Percentiles rank a stretch among this genome's conserved stretches.
phyloP scores from a whole-genome alignment of 2,797 vertebrate species.

The Danio albolineatus region DNA sequence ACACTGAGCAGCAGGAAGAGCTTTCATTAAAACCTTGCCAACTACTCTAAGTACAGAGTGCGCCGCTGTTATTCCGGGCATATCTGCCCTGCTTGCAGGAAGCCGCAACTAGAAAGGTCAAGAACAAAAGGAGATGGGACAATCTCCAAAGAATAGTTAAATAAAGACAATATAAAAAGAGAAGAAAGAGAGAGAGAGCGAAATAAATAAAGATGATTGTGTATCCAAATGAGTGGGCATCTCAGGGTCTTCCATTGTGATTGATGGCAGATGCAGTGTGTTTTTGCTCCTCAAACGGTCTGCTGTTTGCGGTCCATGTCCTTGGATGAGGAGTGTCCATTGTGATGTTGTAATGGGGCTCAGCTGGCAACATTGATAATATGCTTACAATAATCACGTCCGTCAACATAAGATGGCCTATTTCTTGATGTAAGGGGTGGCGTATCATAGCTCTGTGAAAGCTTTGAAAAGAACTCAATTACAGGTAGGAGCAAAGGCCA shows the following conservation, averaged over 20 bases:
- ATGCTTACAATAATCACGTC: background rate
- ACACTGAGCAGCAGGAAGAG: slow-evolving; percentile 47
- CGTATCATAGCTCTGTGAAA: slow-evolving; percentile 32
- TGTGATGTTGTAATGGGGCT: slow-evolving; percentile 44
- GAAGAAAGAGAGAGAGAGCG: background rate
- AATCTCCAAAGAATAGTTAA: slow-evolving; percentile 31
- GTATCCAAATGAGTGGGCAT: slow-evolving; percentile 30
- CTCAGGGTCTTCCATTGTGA: slow-evolving; percentile 52
- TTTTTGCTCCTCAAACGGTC: slow-evolving; percentile 4
- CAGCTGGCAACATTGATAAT: slow-evolving; percentile 50
- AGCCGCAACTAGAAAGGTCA: slow-evolving; percentile 26
- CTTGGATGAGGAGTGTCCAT: slow-evolving; percentile 43
- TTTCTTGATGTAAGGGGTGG: background rate
- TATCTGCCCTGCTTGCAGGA: slow-evolving; percentile 20
- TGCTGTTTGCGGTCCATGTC: slow-evolving; percentile 7
- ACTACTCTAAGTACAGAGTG: slow-evolving; percentile 33
- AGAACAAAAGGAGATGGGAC: slow-evolving; percentile 28
- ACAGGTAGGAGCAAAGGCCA: slow-evolving; percentile 44
- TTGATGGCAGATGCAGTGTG: background rate
- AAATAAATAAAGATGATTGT: background rate
- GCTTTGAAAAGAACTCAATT: slow-evolving; percentile 55
- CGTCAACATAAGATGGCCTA: slow-evolving; percentile 14
- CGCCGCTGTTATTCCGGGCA: slow-evolving; percentile 25
- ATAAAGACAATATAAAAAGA: slow-evolving; percentile 26
- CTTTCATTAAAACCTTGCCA: slow-evolving; percentile 49